Base-by-base conservation (phyloP, 2,113 vertebrate species). In the Phalacrocorax carbo region DNA sequence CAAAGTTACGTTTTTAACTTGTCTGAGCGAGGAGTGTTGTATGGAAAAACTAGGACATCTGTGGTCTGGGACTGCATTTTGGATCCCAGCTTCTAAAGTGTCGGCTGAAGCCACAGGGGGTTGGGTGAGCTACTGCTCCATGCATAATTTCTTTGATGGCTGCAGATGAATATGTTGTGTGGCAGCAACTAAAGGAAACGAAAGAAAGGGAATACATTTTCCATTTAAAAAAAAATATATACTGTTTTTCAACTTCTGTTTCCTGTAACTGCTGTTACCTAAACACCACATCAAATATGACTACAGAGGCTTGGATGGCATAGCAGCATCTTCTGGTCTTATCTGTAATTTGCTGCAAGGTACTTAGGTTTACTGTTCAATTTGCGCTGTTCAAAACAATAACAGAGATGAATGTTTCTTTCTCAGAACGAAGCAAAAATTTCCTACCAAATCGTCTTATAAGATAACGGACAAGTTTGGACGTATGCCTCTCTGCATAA, bases 111-210 rank as follows among this genome's bases (percentile, higher is more conserved):
- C 89, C 93, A 90, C 95, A 81, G 82, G 86, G 90, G 88, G 57
- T 93, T 98, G 97, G 96, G 91, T 96, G 97, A 96, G 90, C 70
- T 86, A 15, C 87, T 1, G 64, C 49, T 93, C 90, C 57, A 49
- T 95, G 95, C 85, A 91, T 95, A 83, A 96, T 97, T 95, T 94
- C 86, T 96, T 94, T 91, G 94, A 94, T 97, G 86, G 94, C 86
- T 95, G 79, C 64, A 86, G 94, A 93, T 90, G 93, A 95, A 72
- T 95, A 91, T 88, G 61, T 93, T 66, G 83, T 88, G 61, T 92
- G 88, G 94, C 96, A 97, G 90, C 80, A 92, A 65, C 36, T 90
- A 90, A 96, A 86, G 85, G 92, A 96, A 96, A 90, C 76, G 48
- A 94, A 93, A 90, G 70, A 73, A 60, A 92, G 61, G 81, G 71